Base-by-base conservation (phyloP, 2,888 invertebrate species). In the Sphaerophoria rueppellii region DNA sequence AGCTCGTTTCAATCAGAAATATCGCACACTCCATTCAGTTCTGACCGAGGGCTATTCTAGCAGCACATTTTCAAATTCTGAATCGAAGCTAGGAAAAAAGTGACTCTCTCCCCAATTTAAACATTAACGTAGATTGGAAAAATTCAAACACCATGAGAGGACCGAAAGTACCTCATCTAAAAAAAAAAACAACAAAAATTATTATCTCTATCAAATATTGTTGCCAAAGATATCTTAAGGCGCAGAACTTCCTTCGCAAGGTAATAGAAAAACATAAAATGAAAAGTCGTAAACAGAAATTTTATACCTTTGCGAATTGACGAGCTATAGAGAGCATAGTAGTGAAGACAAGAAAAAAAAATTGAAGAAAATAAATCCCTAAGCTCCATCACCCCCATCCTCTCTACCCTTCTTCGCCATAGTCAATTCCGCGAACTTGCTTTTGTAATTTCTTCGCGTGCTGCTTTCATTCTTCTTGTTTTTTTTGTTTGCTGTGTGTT, bases 221-320 rank as follows among this genome's bases (percentile, higher is more conserved):
- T 32, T 69, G 35, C 48, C 67, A 40, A 69, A 50, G 16, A 40
- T 72, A 48, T 43, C 60, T 67, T 12, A 9, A 61, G 24, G 24
- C 54, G 67, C 74, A 52, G 55, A 67, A 75, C 72, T 79, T 52
- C 65, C 70, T 63, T 67, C 4, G 54, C 60, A 80, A 83, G 72
- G 83, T 83, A 83, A 83, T 83, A 83, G 80, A 83, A 83, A 83
- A 83, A 46, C 83, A 83, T 83, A 83, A 80, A 83, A 80, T 80
- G 69, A 80, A 83, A 83, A 83, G 83, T 80, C 83, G 80, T 83
- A 83, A 83, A 80, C 83, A 83, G 72, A 80, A 75, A 83, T 83
- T 83, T 76, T 80, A 83, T 83, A 83, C 75, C 83, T 72, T 83
- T 24, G 67, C 40, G 67, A 67, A 67, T 54, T 67, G 67, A 54